Evolutionary conservation across 37 sponge, comb jelly and placozoan genomes (phyloP), one percentile per base, ranked within the genome.

Genomic region (Ianthella basta): DNA sequence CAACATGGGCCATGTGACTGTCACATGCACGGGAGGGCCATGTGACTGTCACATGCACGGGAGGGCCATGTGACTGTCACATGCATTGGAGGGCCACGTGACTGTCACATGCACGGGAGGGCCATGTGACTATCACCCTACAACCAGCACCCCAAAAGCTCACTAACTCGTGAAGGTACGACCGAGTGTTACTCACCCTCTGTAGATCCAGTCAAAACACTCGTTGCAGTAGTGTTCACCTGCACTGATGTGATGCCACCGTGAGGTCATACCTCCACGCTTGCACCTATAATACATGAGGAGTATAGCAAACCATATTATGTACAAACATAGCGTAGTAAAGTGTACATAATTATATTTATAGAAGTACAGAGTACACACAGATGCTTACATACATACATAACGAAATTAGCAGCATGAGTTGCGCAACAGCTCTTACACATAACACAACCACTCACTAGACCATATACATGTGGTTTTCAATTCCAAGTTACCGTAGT

Each of bases 221-320:
- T 91, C 87, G 67, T 88, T 92, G 77, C 96, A 95, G 87, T 85
- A 92, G 63, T 95, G 96, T 74, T 95, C 91, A 0, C 88, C 90
- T 55, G 86, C 82, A 65, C 88, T 89, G 29, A 95, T 54, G 75
- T 95, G 96, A 84, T 92, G 87, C 93, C 92, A 95, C 1, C 92
- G 68, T 35, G 90, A 80, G 0, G 93, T 92, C 84, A 84, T 53
- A 0, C 90, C 93, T 36, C 53, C 77, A 21, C 37, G 69, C 14
- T 84, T 89, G 87, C 93, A 92, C 59, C 91, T 91, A 78, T 40
- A 56, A 10, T 30, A 66, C 21, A 25, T 0, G 15, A 15, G 23
- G 79, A 29, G 79, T n/a, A 29, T 44, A 4, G 55, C 23, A 4
- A 2, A 0, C n/a, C 0, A 29, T 40, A n/a, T 44, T 44, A 44